These are phyloP conservation scores for Nothobranchius furzeri DNA, from an alignment of 2,113 vertebrate species.

Conservation along the genomic window DNA sequence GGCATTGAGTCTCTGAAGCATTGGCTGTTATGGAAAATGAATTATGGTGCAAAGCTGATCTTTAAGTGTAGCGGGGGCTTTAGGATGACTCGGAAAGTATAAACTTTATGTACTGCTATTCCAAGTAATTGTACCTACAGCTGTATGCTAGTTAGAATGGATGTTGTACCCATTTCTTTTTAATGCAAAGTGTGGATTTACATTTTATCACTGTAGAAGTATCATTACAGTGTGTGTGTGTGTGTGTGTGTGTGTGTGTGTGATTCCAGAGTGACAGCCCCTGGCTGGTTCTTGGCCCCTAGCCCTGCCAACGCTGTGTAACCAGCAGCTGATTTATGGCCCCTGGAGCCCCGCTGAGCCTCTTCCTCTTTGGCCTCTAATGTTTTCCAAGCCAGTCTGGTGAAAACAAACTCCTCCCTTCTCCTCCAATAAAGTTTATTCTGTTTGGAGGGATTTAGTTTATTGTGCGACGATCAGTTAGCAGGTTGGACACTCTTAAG, in stretches of 20 bases:
- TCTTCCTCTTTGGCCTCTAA: conserved; percentile 69
- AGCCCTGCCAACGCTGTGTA: conserved; percentile 69
- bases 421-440: conserved; percentile 24
- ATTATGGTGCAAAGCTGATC: conserved; percentile 46
- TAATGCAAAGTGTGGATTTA: neutral
- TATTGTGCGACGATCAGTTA: conserved; percentile 16
- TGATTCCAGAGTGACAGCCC: conserved; percentile 61
- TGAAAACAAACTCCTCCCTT: conserved; percentile 46
- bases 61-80: conserved; percentile 33
- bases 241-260: conserved; percentile 24
- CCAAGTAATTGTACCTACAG: neutral
- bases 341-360: conserved; percentile 56
- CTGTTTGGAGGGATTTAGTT: conserved; percentile 17
- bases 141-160: neutral
- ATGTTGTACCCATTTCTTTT: neutral
- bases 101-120: neutral
- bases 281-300: conserved; percentile 59
- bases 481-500: conserved; percentile 12
- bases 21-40: conserved; percentile 64
- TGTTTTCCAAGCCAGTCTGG: conserved; percentile 57
- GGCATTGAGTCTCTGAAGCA: conserved; percentile 62
- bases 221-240: conserved; percentile 15
- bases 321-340: conserved; percentile 76
- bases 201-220: neutral
- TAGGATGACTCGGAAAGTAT: neutral